A percentile compares a stretch with the other conserved stretches of the same genome.
phyloP scores from a whole-genome alignment of 2,888 invertebrate genomes.

The Mayetiola destructor region DNA sequence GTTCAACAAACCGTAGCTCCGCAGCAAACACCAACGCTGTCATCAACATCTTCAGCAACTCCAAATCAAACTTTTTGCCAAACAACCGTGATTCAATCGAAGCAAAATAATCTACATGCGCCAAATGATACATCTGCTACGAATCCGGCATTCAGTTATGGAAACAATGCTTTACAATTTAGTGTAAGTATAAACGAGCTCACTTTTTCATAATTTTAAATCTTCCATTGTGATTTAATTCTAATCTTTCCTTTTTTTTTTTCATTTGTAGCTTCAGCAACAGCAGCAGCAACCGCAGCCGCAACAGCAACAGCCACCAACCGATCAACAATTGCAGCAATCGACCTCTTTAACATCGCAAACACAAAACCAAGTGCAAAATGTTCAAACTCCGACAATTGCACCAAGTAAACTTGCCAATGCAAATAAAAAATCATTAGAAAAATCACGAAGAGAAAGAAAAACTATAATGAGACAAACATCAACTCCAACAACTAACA shows the following conservation, averaged over 20 bases:
- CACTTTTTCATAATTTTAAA: no score
- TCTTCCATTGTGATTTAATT: no score
- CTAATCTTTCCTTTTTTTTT: no score
- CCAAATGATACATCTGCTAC: no score
- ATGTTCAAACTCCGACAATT: neutral
- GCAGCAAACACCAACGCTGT: neutral
- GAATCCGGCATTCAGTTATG: no score
- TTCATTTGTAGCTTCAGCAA: no score
- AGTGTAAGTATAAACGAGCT: no score
- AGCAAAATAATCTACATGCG: no score
- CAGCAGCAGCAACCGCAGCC: conserved; percentile 17
- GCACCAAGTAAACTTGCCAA: neutral
- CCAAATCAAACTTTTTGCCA: no score
- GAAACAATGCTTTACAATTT: no score
- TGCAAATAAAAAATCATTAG: conserved; percentile 32
- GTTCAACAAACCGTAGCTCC: conserved; percentile 20
- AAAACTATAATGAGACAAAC: conserved; percentile 32
- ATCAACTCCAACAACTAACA: conserved; percentile 31
- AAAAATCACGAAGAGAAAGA: conserved; percentile 35
- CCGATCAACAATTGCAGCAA: conserved; percentile 30
- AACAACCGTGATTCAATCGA: conserved; percentile 17
- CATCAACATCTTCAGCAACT: no score
- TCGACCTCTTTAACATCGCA: conserved; percentile 14
- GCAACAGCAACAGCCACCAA: conserved; percentile 19
- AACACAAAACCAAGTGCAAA: conserved; percentile 21